These are phyloP conservation scores for Ooceraea biroi DNA, from an alignment of 1,140 invertebrate species.

Conservation along the genomic window DNA sequence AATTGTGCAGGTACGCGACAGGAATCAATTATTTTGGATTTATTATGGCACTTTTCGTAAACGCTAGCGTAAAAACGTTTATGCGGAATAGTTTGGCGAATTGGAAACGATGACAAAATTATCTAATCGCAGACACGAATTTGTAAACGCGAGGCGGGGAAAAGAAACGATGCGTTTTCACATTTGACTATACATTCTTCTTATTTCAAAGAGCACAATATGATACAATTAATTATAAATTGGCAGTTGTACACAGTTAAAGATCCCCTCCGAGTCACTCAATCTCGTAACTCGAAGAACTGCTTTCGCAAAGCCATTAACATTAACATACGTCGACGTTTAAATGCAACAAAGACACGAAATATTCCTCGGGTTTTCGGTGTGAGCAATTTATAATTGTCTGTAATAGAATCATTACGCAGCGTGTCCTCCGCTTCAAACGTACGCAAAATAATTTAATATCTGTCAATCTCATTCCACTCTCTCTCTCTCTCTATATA, in stretches of 20 bases:
- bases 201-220: conserved; percentile 58
- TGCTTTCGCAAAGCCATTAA: conserved; percentile 6
- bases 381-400: neutral
- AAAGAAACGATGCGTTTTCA: neutral
- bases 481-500: no score
- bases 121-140: conserved; percentile 12
- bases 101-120: conserved; percentile 25
- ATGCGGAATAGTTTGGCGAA: neutral
- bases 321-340: conserved; percentile 1
- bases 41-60: conserved; percentile 61
- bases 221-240: conserved; percentile 61
- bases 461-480: conserved; percentile 4
- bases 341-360: conserved; percentile 43
- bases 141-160: neutral
- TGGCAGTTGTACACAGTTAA: conserved; percentile 68
- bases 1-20: conserved; percentile 26
- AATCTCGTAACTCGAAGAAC: conserved; percentile 21
- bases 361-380: neutral
- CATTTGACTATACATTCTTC: conserved; percentile 8
- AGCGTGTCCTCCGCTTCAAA: neutral
- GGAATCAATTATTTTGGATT: conserved; percentile 63
- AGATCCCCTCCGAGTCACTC: conserved; percentile 35
- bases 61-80: no score
- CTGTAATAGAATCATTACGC: neutral
- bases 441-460: conserved; percentile 11